Evolutionary conservation across 2,113 vertebrate genomes (phyloP), one percentile per base, ranked within the genome.

Genomic region (Oreochromis niloticus): DNA sequence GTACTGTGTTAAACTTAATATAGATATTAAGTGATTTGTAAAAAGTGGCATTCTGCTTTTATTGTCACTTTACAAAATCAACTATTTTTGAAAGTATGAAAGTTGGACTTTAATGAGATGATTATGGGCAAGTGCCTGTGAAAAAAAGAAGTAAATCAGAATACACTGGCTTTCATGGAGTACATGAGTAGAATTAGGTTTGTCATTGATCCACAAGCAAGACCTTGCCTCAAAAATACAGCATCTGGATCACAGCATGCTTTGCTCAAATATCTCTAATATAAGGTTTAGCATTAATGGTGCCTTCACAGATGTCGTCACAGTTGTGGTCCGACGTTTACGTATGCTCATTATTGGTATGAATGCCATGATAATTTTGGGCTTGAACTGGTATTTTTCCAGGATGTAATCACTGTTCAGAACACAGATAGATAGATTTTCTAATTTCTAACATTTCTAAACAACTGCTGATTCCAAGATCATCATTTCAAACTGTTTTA

Each of bases 71-170:
- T 43, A 43, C n/a, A 71, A 22, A 71, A 11, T 71, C 12, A 71
- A 43, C 22, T 46, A 16, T 0, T 46, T 46, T 5, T 19, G 8
- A 54, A 54, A 46, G 13, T 66, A 66, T 39, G n/a, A 46, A 27
- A 43, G 66, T 73, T 73, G 13, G n/a, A 46, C 7, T 43, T 46
- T 27, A 73, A 46, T 0, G 0, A 8, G 68, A 46, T 0, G 0
- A 46, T 46, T 10, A 73, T 46, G 68, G 41, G 13, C 68, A 73
- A 46, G 22, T 16, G 22, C 41, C 41, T 73, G 68, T 27, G 41
- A 17, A 41, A 73, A 73, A 73, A 43, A 9, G 9, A 46, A 10
- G 22, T 46, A 27, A 73, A 73, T 7, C 66, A 73, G n/a, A 46
- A 73, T 46, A 73, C 22, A 73, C 2, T 16, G 6, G 9, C 11